phyloP scores from a whole-genome alignment of 2,113 vertebrate genomes.

The Daubentonia madagascariensis region DNA sequence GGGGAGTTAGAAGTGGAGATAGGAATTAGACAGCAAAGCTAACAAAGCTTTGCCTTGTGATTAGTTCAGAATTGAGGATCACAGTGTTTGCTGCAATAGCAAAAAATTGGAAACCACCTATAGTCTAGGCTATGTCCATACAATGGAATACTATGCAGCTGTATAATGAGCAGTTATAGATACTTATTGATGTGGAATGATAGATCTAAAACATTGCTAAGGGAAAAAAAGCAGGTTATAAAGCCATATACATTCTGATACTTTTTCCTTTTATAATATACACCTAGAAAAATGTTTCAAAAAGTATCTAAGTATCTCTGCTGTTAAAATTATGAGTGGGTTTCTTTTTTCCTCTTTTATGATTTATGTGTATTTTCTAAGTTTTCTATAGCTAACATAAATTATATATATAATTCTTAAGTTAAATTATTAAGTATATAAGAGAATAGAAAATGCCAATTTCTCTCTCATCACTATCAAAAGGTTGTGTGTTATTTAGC shows the following conservation, averaged over 20 bases:
- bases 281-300: not conserved
- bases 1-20: slow-evolving; percentile 37
- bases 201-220: not conserved
- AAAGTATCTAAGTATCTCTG: not conserved
- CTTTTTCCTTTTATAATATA: not conserved
- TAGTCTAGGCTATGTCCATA: not conserved
- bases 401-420: not conserved
- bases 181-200: not conserved
- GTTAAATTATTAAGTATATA: not conserved
- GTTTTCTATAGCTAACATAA: not conserved
- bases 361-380: not conserved
- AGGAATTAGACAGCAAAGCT: slow-evolving; percentile 52
- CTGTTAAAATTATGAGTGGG: not conserved
- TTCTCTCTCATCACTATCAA: slow-evolving; percentile 3
- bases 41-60: slow-evolving; percentile 11
- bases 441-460: not conserved
- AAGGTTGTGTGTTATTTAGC: not conserved
- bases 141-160: not conserved
- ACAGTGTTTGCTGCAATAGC: not conserved
- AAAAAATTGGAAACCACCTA: not conserved
- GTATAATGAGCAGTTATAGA: not conserved
- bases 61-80: not conserved
- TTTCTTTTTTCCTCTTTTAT: not conserved
- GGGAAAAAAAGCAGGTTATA: not conserved
- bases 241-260: not conserved